Evolutionary conservation across 2,797 vertebrate genomes (phyloP).

Genomic region (Siniperca undulata): DNA sequence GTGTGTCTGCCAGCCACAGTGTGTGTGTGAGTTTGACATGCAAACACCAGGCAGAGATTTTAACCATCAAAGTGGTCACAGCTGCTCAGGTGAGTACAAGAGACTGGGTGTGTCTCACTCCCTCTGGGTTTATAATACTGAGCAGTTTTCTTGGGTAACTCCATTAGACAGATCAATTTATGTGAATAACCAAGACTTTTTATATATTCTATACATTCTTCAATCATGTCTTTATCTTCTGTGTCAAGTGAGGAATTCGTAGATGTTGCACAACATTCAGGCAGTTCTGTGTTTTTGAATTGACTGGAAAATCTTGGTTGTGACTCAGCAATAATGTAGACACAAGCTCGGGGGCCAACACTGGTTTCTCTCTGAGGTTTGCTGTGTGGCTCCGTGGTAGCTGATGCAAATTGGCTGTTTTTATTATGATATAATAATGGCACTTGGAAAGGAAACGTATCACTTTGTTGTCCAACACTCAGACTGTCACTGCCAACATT

Average conservation of each 20-base stretch:
- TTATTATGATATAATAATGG: conserved; percentile 2
- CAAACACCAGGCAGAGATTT: conserved; percentile 77
- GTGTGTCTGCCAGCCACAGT: conserved; percentile 52
- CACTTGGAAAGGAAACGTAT: neutral
- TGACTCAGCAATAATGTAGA: conserved; percentile 73
- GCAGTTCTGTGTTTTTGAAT: conserved; percentile 30
- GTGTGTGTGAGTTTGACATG: conserved; percentile 73
- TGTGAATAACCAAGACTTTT: neutral
- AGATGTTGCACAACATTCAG: conserved; percentile 23
- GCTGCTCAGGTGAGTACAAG: conserved; percentile 73
- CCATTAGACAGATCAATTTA: neutral
- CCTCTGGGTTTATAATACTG: neutral
- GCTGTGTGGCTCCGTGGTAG: neutral
- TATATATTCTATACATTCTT: neutral
- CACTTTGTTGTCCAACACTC: neutral
- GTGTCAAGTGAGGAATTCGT: conserved; percentile 20
- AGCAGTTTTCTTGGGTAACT: neutral
- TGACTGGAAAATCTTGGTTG: conserved; percentile 36
- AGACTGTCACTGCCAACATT: neutral
- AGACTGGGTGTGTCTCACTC: neutral
- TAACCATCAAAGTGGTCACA: conserved; percentile 57
- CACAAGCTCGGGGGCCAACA: conserved; percentile 16
- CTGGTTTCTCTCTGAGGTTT: conserved; percentile 45
- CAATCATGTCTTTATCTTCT: neutral
- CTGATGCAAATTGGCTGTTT: conserved; percentile 9